Evolutionary conservation across 2,113 vertebrate genomes (phyloP).

Genomic region (Alosa alosa): DNA sequence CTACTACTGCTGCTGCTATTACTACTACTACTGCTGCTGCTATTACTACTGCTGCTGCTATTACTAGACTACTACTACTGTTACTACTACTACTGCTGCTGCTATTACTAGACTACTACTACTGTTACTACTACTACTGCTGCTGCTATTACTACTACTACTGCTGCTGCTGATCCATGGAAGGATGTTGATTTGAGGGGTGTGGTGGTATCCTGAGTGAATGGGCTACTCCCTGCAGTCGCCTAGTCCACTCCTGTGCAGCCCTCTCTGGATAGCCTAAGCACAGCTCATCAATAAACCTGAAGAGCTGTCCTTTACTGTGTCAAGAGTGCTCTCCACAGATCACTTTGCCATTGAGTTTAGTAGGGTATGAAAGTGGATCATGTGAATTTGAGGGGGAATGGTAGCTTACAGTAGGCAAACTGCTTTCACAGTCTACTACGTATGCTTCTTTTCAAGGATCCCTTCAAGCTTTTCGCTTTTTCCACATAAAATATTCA

Average conservation of each 20-base stretch:
- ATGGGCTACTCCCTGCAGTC: conserved; percentile 2
- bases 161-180: too few species aligned
- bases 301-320: conserved; percentile 11
- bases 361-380: conserved; percentile 19
- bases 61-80: too few species aligned
- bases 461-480: neutral
- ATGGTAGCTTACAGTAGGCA: neutral
- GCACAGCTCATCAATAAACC: neutral
- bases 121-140: too few species aligned
- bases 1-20: too few species aligned
- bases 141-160: too few species aligned
- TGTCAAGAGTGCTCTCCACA: conserved; percentile 8
- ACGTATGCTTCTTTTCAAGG: neutral
- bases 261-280: too few species aligned
- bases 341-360: neutral
- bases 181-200: conserved; percentile 33
- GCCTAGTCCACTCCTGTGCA: neutral
- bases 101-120: too few species aligned
- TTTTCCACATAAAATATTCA: neutral
- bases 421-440: neutral
- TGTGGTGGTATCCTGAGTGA: conserved; percentile 27
- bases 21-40: too few species aligned
- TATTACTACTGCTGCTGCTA: too few species aligned
- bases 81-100: too few species aligned
- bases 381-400: conserved; percentile 2